Evolutionary conservation across 2,797 vertebrate genomes (phyloP), one percentile per base, ranked within the genome.

Genomic region (Vespertilio murinus): DNA sequence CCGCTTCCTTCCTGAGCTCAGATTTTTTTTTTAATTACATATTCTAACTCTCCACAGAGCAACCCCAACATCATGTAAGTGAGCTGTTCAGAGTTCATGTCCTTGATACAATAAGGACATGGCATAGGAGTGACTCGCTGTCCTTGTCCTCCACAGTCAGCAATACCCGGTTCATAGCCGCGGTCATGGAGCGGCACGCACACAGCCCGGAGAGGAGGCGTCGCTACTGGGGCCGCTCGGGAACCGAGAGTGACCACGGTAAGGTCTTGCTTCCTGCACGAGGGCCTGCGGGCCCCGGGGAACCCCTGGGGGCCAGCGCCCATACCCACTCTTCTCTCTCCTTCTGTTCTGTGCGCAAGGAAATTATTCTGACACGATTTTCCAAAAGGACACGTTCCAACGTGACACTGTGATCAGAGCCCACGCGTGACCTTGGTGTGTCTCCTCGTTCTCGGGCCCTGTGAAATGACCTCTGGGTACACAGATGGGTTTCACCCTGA

Each of bases 231-330:
- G 99, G 99, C 2, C 98, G 99, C 23, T 99, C 99, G 0, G 99
- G 99, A 92, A 99, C 99, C 0, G 99, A 99, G 97, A 99, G 99
- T 0, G 99, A 99, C 97, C 99, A 99, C 0, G 99, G 99, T 99
- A 98, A 99, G 99, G n/a, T 22, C 92, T 40, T 18, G 13, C 35
- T 6, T 75, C 33, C 67, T 7, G 4, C 4, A 6, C 10, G 65
- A n/a, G 25, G 59, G 40, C 45, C 33, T 38, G 17, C 54, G 49
- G 28, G 28, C 4, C 35, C 56, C 4, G 0, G 16, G 11, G 28
- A 23, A 0, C 28, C 47, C 13, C 54, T 2, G 33, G 2, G 40
- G 40, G 52, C 23, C 49, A 0, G 7, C 38, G 3, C 18, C 3
- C 59, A 25, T 6, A 22, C 49, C 18, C 25, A 11, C 11, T 0